A percentile compares a stretch with the other conserved stretches of the same genome.
These are phyloP conservation scores for Machimus atricapillus DNA, from an alignment of 2,888 invertebrate genomes.

Conservation along the genomic window DNA sequence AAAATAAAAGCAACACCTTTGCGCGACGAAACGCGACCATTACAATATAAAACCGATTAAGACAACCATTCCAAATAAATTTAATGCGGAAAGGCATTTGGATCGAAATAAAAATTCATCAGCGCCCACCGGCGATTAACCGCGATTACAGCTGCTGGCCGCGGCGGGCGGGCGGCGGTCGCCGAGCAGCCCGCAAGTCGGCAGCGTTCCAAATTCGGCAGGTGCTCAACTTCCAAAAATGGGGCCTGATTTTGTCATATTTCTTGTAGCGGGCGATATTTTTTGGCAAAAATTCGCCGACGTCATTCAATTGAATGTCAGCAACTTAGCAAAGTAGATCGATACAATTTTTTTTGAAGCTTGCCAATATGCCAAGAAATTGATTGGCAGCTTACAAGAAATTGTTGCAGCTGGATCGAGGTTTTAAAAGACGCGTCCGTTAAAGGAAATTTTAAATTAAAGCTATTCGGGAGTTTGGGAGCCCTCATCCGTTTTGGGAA, in stretches of 20 bases:
- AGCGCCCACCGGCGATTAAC: neutral
- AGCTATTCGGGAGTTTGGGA: neutral
- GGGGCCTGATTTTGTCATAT: neutral
- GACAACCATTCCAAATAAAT: constrained; percentile 14
- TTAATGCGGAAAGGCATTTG: constrained; percentile 14
- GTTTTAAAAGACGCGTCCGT: neutral
- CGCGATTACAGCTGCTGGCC: neutral
- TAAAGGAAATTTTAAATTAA: neutral
- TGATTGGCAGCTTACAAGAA: neutral
- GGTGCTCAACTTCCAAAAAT: neutral
- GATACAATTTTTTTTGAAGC: neutral
- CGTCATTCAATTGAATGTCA: neutral
- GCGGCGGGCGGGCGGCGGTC: neutral
- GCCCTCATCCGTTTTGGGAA: neutral
- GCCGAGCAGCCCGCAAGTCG: neutral
- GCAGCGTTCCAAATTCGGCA: neutral
- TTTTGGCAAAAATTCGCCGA: neutral
- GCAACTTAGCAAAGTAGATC: neutral
- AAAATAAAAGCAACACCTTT: neutral
- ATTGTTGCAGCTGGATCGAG: neutral
- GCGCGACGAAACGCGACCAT: neutral
- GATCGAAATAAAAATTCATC: constrained; percentile 2
- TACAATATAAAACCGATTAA: constrained; percentile 19
- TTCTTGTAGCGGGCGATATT: neutral
- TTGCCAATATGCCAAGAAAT: neutral